Evolutionary conservation across 2,888 invertebrate species (phyloP).

Genomic region (Argyresthia goedartella): DNA sequence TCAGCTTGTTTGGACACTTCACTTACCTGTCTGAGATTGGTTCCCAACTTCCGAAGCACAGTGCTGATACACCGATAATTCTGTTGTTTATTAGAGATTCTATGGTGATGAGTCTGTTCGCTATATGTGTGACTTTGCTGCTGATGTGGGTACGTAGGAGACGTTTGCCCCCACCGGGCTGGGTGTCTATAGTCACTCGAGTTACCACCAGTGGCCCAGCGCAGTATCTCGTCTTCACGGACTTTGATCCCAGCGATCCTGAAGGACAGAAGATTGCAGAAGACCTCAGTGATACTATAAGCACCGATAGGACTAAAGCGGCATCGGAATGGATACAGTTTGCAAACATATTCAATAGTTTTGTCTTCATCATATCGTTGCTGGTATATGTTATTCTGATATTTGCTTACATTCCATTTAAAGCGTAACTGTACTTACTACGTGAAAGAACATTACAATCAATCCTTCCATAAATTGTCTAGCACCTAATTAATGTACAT

Average conservation of each 20-base stretch:
- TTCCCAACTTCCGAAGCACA: conserved; percentile 72
- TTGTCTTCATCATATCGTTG: conserved; percentile 33
- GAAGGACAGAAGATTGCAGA: conserved; percentile 26
- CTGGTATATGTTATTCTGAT: conserved; percentile 47
- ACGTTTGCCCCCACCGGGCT: conserved; percentile 35
- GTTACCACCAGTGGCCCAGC: conserved; percentile 41
- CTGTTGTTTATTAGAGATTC: conserved; percentile 54
- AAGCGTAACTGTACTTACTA: conserved; percentile 11
- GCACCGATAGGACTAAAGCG: conserved; percentile 15
- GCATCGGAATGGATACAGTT: conserved; percentile 49
- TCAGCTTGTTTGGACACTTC: conserved; percentile 74
- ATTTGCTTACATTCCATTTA: conserved; percentile 41
- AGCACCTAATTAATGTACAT: too few relatives aligned
- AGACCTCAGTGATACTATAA: conserved; percentile 19
- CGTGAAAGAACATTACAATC: too few relatives aligned
- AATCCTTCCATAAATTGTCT: too few relatives aligned
- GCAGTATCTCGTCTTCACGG: conserved; percentile 52
- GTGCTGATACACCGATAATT: conserved; percentile 70
- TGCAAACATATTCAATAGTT: conserved; percentile 46
- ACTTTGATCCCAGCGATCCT: conserved; percentile 39
- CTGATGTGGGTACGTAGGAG: conserved; percentile 34
- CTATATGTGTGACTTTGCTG: conserved; percentile 41
- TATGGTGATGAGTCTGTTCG: conserved; percentile 45
- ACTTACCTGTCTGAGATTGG: conserved; percentile 70
- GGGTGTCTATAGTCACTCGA: conserved; percentile 38